Evolutionary conservation across 2,113 vertebrate genomes (phyloP).

Genomic region (Athene noctua): DNA sequence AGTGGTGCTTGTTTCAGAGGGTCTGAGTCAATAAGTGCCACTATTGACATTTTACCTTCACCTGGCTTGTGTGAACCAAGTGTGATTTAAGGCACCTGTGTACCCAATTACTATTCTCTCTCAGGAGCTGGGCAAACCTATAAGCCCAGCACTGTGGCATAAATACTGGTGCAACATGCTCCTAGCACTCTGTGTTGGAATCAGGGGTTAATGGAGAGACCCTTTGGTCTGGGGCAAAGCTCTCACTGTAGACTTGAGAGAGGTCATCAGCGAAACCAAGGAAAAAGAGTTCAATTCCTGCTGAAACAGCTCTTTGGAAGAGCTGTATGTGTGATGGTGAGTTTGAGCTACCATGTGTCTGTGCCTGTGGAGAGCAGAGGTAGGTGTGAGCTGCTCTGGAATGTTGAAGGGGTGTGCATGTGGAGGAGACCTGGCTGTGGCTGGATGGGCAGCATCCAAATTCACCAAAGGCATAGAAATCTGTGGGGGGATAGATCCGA

Average conservation of each 20-base stretch:
- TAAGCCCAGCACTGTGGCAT: too few species aligned
- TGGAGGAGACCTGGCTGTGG: not conserved
- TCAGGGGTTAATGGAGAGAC: too few species aligned
- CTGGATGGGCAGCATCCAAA: not conserved
- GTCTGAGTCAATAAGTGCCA: not conserved
- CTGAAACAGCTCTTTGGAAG: not conserved
- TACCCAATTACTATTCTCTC: not conserved
- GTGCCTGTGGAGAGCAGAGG: not conserved
- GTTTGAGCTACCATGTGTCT: not conserved
- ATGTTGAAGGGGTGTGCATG: not conserved
- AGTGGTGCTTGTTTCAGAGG: not conserved
- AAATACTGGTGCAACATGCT: not conserved
- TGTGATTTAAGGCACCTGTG: not conserved
- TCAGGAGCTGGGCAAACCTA: not conserved
- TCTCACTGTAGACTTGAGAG: not conserved
- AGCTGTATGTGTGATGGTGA: not conserved
- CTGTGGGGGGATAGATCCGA: rapidly evolving
- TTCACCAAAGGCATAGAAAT: not conserved
- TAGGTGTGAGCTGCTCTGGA: not conserved
- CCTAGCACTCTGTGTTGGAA: too few species aligned
- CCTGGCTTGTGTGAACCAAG: not conserved
- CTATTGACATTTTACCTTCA: not conserved
- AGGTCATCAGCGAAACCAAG: not conserved
- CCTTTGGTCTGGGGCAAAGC: not conserved
- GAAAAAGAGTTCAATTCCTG: not conserved